Evolutionary conservation across 2,797 vertebrate genomes (phyloP), one percentile per base, ranked within the genome.

Genomic region (Chelidonichthys spinosus): DNA sequence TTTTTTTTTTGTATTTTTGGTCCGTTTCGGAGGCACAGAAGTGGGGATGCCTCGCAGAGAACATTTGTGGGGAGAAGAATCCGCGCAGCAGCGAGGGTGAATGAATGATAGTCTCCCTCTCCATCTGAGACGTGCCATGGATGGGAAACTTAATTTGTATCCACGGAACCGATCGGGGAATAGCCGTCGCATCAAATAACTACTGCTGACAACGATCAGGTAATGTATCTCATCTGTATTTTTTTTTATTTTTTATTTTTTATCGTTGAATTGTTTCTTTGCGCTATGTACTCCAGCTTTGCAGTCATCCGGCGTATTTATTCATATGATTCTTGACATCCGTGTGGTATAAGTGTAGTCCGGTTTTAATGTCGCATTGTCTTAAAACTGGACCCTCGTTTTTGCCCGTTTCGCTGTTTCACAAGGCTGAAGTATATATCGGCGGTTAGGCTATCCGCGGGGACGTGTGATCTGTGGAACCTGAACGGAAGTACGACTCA

Each of bases 131-230:
- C 93, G 92, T 93, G 92, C 90, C 92, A 95, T 95, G 94, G 94
- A 95, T 95, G 93, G 92, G 85, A 94, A 95, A 95, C 93, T 95
- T 95, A 90, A 92, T 92, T 92, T 93, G 92, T 91, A 90, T 91
- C 94, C 91, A 89, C 91, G 91, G 89, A 94, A 89, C 91, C 89
- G 91, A 92, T 90, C 92, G 91, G 91, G 91, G 91, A 94, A 94
- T 92, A 93, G 77, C 89, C 90, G 83, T 81, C 87, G 73, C 85
- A 81, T 93, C 88, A 82, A 95, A 92, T 95, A 95, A 95, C 93
- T 94, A 88, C 94, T 92, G 93, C 92, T 95, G 92, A 93, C 94
- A 94, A 90, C 93, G 95, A 95, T 85, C 92, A 95, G 95, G 95
- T 95, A 94, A 83, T 50, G 36, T 39, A 25, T 59, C 80, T 39